A percentile compares a stretch with the other conserved stretches of the same genome.
Evolutionary conservation across 2,888 invertebrate genomes (phyloP).

Genomic region (Enoplolaimus lenunculus): DNA sequence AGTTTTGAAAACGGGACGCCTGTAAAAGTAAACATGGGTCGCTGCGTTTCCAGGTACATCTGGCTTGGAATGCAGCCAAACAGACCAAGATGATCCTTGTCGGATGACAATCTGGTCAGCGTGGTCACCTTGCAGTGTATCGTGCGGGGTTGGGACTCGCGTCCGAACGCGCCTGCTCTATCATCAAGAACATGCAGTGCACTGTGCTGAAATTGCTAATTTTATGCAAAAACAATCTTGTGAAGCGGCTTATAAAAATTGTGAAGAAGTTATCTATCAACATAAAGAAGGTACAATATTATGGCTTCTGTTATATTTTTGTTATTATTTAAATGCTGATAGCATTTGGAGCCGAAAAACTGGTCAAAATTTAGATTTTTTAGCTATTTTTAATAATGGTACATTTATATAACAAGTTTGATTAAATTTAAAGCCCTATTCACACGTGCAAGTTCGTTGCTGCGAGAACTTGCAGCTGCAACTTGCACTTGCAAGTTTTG

Average conservation of each 20-base stretch:
- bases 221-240: slow-evolving; percentile 9
- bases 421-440: no score
- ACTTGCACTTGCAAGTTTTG: no score
- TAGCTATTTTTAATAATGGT: no score
- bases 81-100: slow-evolving; percentile 34
- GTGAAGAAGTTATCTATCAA: not conserved
- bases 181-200: not conserved
- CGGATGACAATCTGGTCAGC: slow-evolving; percentile 38
- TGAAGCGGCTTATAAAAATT: not conserved
- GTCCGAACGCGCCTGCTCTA: slow-evolving; percentile 34
- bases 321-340: no score
- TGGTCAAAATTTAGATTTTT: no score
- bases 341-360: no score
- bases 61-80: slow-evolving; percentile 16
- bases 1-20: no score
- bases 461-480: no score
- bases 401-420: no score
- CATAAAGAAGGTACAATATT: slow-evolving; percentile 13
- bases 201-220: not conserved
- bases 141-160: slow-evolving; percentile 42
- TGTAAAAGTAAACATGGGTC: no score
- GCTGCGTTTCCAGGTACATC: slow-evolving; percentile 12
- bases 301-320: no score
- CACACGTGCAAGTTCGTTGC: no score
- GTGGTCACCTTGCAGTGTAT: slow-evolving; percentile 46